Evolutionary conservation across 2,113 vertebrate species (phyloP).

Genomic region (Rana temporaria): DNA sequence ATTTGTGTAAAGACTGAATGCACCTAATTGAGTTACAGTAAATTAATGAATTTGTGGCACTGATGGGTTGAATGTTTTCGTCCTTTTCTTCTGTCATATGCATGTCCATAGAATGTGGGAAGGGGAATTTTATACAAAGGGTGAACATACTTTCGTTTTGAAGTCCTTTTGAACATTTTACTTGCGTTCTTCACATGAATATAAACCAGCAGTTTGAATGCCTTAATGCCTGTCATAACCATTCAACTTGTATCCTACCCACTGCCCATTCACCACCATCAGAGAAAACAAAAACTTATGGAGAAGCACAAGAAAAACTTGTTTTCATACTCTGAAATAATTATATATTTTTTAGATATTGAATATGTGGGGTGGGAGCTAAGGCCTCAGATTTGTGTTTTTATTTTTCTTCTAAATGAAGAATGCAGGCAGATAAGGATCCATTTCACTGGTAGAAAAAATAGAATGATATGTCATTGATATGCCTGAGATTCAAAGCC

Average conservation of each 20-base stretch:
- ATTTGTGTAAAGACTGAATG: constrained; percentile 62
- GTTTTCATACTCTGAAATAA: constrained; percentile 87
- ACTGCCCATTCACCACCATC: constrained; percentile 91
- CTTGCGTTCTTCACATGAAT: constrained; percentile 92
- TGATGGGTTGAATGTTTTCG: constrained; percentile 42
- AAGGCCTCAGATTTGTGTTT: constrained; percentile 9
- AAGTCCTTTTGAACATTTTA: constrained; percentile 91
- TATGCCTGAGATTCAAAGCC: neutral
- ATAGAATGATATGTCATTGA: neutral
- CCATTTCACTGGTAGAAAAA: constrained; percentile 1
- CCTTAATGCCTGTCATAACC: constrained; percentile 98
- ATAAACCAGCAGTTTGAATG: constrained; percentile 99
- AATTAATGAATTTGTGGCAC: neutral
- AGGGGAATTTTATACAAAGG: constrained; percentile 81
- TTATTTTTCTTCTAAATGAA: neutral
- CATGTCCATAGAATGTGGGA: constrained; percentile 85
- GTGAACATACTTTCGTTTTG: constrained; percentile 89
- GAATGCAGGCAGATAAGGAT: neutral
- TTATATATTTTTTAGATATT: constrained; percentile 73
- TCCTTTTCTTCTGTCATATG: constrained; percentile 11
- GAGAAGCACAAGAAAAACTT: constrained; percentile 96
- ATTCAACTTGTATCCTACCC: constrained; percentile 95
- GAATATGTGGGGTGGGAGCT: constrained; percentile 11
- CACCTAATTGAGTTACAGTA: constrained; percentile 31
- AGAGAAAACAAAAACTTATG: constrained; percentile 79